Evolutionary conservation across 2,797 vertebrate species (phyloP), one percentile per base, ranked within the genome.

Genomic region (Geotrypetes seraphini): DNA sequence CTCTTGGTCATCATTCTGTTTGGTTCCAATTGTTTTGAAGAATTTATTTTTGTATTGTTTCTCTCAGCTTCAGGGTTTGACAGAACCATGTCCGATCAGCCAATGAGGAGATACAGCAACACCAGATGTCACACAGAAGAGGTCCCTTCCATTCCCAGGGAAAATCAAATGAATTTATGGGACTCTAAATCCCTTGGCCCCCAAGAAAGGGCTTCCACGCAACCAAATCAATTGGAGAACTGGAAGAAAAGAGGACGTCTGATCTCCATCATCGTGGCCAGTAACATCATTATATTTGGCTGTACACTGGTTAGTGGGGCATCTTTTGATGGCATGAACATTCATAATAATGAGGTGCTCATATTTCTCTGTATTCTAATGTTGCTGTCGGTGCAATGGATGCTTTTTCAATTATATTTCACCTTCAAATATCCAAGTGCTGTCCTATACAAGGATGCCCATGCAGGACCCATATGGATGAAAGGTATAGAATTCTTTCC

Each of bases 401-500:
- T 91, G 60, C 8, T 90, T 38, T 88, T 87, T 67, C 89, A 95
- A 59, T 49, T 67, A 13, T 30, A 60, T 0, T 60, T 70, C 59
- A 88, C 79, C 0, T 53, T 57, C 22, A 80, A 61, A 9, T 31
- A 40, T 32, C 71, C 80, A 0, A 49, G 61, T 0, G 87, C 89
- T 3, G 69, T 85, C n/a, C 64, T 70, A 8, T 87, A 78, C 63
- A 87, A 75, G 47, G 96, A 99, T 20, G 49, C 69, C 11, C 89
- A 96, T 0, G 92, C 94, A 0, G 92, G 92, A 11, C 91, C 93
- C 13, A 48, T 97, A 30, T 99, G 91, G 91, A 84, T 95, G 40
- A 70, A 84, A 84, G 88, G 92, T 94, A n/a, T n/a, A n/a, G n/a
- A n/a, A n/a, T n/a, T n/a, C n/a, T n/a, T n/a, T n/a, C n/a, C n/a